Base-by-base conservation (phyloP, 2,113 vertebrate genomes). In the Ia io region DNA sequence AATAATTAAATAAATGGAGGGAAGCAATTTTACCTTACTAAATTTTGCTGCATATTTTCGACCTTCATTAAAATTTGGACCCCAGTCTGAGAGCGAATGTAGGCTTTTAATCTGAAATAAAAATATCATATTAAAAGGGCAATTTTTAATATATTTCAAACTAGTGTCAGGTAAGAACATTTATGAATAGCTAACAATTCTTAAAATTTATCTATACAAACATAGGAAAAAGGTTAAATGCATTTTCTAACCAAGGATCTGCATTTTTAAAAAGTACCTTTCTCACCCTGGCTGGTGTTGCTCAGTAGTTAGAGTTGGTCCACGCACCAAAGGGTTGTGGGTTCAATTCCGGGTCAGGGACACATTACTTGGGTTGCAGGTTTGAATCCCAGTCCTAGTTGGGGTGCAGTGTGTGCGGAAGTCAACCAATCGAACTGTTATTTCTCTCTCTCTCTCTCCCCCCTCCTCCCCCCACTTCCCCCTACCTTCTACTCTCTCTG, bases 51-150 rank as follows among this genome's bases (percentile, higher is more conserved):
- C 78, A 98, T 98, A 88, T 99, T 98, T 94, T 99, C 99, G 30
- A 98, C 98, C 98, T 99, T 99, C 99, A 99, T 99, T 97, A 99
- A 98, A 97, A 99, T 98, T 94, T 97, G 98, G 65, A 99, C 84
- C 32, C 99, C 98, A 97, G 98, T 93, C 74, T 95, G 91, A 97
- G 97, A 95, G 96, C 71, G 53, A 78, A 97, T 98, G 35, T 99
- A 99, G 79, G 98, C 97, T 98, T 99, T 99, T 97, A 99, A 98
- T 96, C 99, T 99, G 98, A 95, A 98, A 98, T 93, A 96, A 74
- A 95, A 96, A 96, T 56, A 79, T 65, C 47, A 88, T 16, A 95
- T 70, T 97, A 86, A 88, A 97, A 51, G 95, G 92, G 16, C 7
- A 95, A 82, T 79, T 90, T 95, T 80, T 89, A 95, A 51, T 74